phyloP scores from a whole-genome alignment of 2,113 vertebrate genomes.

The Nesogale talazaci region DNA sequence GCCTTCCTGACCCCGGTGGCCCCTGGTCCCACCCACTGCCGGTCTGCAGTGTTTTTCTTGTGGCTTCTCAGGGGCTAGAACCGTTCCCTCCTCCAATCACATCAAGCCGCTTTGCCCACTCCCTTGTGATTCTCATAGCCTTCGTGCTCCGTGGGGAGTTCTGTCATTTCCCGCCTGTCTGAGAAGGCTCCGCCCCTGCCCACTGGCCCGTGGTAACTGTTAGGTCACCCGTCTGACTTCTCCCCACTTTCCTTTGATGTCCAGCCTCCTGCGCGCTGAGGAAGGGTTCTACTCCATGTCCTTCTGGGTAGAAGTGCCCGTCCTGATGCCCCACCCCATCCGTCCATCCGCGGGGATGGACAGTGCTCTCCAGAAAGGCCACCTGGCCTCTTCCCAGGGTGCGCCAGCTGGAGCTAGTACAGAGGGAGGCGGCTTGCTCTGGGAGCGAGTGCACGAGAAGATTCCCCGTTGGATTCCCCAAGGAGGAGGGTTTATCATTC shows the following conservation, averaged over 20 bases:
- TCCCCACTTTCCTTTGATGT: background rate
- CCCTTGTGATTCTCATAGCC: background rate
- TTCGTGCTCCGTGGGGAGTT: no score
- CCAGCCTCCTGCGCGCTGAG: constrained; percentile 20
- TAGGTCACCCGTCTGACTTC: background rate
- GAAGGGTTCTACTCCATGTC: background rate
- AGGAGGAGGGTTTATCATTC: background rate
- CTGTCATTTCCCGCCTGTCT: no score
- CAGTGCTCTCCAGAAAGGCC: background rate
- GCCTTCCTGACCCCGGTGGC: background rate
- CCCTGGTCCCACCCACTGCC: background rate
- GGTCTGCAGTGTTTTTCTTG: background rate
- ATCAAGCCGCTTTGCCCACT: no score
- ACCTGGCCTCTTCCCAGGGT: background rate
- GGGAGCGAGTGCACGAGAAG: background rate
- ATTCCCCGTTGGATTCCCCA: background rate
- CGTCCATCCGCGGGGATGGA: background rate
- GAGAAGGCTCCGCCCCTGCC: background rate
- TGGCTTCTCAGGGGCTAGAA: background rate
- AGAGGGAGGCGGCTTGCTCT: background rate
- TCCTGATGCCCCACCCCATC: background rate
- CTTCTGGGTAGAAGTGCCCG: background rate
- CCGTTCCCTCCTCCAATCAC: background rate
- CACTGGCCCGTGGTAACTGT: background rate
- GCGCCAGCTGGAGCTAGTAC: background rate